These are phyloP conservation scores for Crematogaster levior DNA, from an alignment of 2,888 invertebrate species.

Conservation along the genomic window DNA sequence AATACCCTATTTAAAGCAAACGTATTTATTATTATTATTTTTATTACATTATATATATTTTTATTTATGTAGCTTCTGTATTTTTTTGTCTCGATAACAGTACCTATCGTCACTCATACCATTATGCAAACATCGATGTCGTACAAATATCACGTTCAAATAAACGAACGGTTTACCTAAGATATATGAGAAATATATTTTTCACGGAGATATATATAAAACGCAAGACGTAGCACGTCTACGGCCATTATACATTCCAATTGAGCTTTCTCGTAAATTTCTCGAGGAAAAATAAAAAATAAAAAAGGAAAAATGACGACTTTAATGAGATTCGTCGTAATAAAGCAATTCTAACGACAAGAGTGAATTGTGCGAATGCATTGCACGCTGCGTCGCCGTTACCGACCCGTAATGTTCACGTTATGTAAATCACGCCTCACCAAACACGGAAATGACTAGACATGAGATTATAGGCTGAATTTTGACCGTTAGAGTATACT, in stretches of 20 bases:
- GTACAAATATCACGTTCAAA: background rate
- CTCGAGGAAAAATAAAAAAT: background rate
- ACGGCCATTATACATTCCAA: slow-evolving; percentile 18
- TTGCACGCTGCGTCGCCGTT: background rate
- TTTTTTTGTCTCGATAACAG: background rate
- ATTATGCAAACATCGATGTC: background rate
- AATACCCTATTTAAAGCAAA: background rate
- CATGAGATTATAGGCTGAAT: background rate
- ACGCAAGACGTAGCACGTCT: background rate
- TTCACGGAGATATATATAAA: background rate
- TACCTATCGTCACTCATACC: background rate
- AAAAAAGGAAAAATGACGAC: background rate
- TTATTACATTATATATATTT: no score
- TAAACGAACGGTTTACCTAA: background rate
- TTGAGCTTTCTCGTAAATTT: background rate
- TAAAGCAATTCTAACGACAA: slow-evolving; percentile 1
- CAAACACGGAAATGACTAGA: background rate
- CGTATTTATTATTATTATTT: no score
- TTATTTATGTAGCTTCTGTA: background rate
- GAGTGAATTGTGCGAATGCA: background rate
- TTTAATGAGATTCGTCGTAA: slow-evolving; percentile 6
- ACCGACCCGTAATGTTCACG: background rate
- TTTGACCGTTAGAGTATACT: background rate
- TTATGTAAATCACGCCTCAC: background rate
- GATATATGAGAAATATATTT: background rate